Evolutionary conservation across 2,797 vertebrate genomes (phyloP).

Genomic region (Clarias pachynema): DNA sequence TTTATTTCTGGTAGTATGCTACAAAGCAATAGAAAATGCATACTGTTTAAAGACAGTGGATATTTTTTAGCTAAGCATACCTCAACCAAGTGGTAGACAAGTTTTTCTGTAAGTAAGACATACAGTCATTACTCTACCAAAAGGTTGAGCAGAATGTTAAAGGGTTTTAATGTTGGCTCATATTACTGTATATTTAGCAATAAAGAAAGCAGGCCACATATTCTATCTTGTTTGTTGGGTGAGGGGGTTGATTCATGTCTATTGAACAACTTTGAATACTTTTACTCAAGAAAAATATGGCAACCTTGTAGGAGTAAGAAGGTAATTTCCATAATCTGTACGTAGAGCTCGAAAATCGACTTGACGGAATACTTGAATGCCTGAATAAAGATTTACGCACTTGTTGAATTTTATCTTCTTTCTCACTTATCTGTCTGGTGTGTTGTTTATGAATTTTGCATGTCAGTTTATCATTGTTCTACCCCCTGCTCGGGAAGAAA

Average conservation of each 20-base stretch:
- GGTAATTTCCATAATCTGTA: neutral
- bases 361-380: neutral
- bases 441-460: constrained; percentile 3
- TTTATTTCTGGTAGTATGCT: too few species aligned
- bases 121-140: too few species aligned
- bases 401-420: neutral
- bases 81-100: too few species aligned
- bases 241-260: neutral
- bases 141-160: too few species aligned
- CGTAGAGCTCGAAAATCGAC: neutral
- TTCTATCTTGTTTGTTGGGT: neutral
- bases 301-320: neutral
- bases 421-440: neutral
- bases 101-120: too few species aligned
- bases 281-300: too few species aligned
- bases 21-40: too few species aligned
- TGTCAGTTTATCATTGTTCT: constrained; percentile 4
- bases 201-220: neutral
- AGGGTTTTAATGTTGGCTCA: neutral
- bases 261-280: neutral
- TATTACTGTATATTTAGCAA: neutral
- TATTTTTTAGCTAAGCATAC: too few species aligned
- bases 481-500: neutral
- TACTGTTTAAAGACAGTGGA: too few species aligned
- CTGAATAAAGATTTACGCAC: neutral